Percentiles rank a stretch among this genome's conserved stretches.
Conservation (phyloP, 2,888 invertebrate genomes). For the Dinocampus coccinellae region DNA sequence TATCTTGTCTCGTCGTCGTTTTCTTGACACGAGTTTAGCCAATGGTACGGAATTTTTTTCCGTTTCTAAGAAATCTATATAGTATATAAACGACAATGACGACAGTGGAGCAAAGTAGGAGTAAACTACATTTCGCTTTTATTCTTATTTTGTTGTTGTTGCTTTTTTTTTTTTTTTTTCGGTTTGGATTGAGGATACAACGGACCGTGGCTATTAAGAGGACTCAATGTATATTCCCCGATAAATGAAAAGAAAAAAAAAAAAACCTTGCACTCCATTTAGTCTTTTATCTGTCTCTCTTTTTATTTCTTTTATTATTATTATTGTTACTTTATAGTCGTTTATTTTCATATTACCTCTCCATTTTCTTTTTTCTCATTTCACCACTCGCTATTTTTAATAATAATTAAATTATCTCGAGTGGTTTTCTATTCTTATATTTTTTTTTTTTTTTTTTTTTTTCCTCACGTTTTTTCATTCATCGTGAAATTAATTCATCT, state of each 20-base stretch:
- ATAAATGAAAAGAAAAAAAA: not conserved
- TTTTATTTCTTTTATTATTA: not conserved
- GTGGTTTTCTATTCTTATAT: not conserved
- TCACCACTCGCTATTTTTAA: not conserved
- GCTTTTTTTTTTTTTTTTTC: not conserved
- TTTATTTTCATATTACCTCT: not conserved
- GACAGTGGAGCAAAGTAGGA: not conserved
- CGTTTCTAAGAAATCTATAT: slow-evolving; percentile 2
- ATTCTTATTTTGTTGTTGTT: not conserved
- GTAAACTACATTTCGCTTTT: not conserved
- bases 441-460: not conserved
- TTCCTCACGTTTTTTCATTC: too few relatives aligned
- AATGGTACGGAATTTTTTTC: slow-evolving; percentile 17
- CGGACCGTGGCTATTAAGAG: slow-evolving; percentile 18
- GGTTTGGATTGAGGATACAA: not conserved
- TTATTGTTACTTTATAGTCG: not conserved
- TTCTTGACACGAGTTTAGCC: slow-evolving; percentile 27
- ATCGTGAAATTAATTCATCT: too few relatives aligned
- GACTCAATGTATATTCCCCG: slow-evolving; percentile 1
- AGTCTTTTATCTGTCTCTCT: not conserved
- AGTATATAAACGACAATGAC: not conserved
- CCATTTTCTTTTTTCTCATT: not conserved
- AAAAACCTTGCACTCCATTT: not conserved
- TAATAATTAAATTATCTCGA: slow-evolving; percentile 22
- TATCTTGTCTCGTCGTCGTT: slow-evolving; percentile 33